Evolutionary conservation across 2,113 vertebrate genomes (phyloP), one percentile per base, ranked within the genome.

Genomic region (Cephalopterus ornatus): DNA sequence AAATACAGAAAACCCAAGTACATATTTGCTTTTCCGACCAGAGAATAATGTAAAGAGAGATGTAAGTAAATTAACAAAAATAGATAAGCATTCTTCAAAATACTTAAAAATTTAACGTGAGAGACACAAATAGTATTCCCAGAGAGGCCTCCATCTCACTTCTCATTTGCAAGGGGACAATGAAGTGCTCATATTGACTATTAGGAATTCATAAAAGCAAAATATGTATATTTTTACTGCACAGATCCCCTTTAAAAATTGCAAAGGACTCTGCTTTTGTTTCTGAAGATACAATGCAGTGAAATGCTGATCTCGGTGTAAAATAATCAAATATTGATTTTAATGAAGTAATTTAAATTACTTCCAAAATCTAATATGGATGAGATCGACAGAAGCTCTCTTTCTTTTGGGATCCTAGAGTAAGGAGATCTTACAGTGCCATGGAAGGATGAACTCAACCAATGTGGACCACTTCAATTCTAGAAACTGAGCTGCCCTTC

Each of bases 291-390:
- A 28, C 15, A 85, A 28, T 53, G 72, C 58, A 65, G 63, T 65
- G 35, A 77, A 79, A 71, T 32, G 58, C 27, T 5, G 5, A 85
- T 62, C 28, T 87, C 52, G 37, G 15, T 39, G 44, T 63, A 95
- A 93, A 94, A 93, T 56, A 94, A 85, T 70, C 22, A 82, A 63
- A 82, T 77, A 93, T 9, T 62, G n/a, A 88, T 68, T n/a, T 72
- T 67, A 92, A 92, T 56, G 24, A 85, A 58, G 39, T 27, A 67
- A 88, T 83, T 81, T 82, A 82, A 44, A 74, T 55, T 80, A 66
- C 73, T 90, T 58, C 35, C 37, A 49, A 84, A 73, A 55, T 42
- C 35, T 66, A 77, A 53, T 8, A 72, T 5, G 21, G 70, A 61
- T 30, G n/a, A 92, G 15, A 70, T 52, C 2, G 3, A 72, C 44